A percentile compares a stretch with the other conserved stretches of the same genome.
Evolutionary conservation across 2,888 invertebrate species (phyloP).

Genomic region (Lithophane semibrunnea): DNA sequence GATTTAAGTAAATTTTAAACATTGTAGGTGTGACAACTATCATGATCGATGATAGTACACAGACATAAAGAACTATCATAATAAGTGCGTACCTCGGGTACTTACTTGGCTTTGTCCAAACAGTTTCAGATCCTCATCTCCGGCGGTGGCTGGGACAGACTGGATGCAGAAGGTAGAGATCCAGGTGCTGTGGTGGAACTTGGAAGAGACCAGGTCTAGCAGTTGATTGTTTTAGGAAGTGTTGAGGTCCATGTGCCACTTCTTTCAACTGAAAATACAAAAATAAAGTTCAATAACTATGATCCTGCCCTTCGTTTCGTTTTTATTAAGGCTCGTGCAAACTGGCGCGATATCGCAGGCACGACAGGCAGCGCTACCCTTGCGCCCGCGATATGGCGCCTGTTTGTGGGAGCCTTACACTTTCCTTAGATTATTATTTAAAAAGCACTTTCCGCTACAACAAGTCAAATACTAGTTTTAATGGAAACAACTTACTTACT

Average conservation of each 20-base stretch:
- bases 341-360: no score
- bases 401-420: no score
- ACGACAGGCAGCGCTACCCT: no score
- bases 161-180: background rate
- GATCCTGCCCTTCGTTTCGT: background rate
- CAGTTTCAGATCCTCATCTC: background rate
- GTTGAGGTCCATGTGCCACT: background rate
- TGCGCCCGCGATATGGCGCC: no score
- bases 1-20: background rate
- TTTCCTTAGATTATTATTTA: background rate
- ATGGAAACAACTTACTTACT: background rate
- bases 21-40: no score
- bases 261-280: conserved; percentile 6
- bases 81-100: background rate
- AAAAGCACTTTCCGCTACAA: background rate
- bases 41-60: background rate
- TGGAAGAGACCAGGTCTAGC: background rate
- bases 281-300: no score
- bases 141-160: background rate
- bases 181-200: background rate
- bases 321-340: background rate
- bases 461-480: background rate
- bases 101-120: background rate
- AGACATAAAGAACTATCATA: no score
- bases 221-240: background rate